Evolutionary conservation across 2,797 vertebrate species (phyloP), one percentile per base, ranked within the genome.

Genomic region (Melopsittacus undulatus): DNA sequence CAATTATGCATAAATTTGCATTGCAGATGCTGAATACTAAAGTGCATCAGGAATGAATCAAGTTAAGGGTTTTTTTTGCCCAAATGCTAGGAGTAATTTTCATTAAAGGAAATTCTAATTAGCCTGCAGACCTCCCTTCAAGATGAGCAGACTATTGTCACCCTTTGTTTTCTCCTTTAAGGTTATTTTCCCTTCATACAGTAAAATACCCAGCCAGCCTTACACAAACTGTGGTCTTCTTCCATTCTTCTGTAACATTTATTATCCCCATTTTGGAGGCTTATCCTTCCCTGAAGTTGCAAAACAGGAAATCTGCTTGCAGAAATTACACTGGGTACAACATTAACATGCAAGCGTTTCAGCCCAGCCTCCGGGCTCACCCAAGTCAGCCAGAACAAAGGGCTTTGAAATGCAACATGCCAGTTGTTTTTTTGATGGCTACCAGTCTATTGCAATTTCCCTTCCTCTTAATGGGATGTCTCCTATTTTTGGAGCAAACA

Each of bases 401-500:
- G 79, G 16, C 79, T 95, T 61, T 72, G 87, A 72, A 93, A 91
- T 23, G 63, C 80, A 88, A 43, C 27, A n/a, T 17, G 57, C 54
- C 92, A 92, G 87, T 95, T 87, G 83, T 72, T 92, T 84, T 73
- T 76, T 73, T 91, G 87, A 93, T 89, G 92, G 91, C 87, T 78
- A 95, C 84, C 82, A 95, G 87, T 66, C 93, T 84, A 46, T 32
- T 62, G 83, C 91, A 68, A 75, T 92, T 94, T 86, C 91, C 91
- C 66, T 94, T 90, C 89, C 83, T 89, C 82, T 73, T 94, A 92
- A 92, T 87, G 84, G 91, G 76, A 92, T 75, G 79, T 36, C 84
- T 96, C 91, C 94, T 96, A 88, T 96, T 96, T 95, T 91, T 72
- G 84, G 94, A 93, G 87, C 94, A 93, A 95, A 97, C 89, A 95